Evolutionary conservation across 2,888 invertebrate genomes (phyloP).

Genomic region (Belgica antarctica): DNA sequence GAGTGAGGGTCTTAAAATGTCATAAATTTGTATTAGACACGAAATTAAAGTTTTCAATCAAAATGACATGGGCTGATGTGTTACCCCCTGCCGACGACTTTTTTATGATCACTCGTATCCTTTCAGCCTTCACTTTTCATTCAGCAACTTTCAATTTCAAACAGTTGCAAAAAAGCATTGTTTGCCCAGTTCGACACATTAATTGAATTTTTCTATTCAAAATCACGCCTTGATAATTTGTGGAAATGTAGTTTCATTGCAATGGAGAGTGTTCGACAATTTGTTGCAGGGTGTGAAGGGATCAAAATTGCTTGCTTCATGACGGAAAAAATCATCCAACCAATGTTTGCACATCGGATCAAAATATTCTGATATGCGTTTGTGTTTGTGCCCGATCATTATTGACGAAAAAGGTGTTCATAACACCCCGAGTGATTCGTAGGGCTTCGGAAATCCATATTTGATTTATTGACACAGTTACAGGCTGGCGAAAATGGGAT

Average conservation of each 20-base stretch:
- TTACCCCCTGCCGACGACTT: slow-evolving; percentile 19
- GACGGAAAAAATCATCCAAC: not conserved
- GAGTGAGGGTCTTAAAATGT: slow-evolving; percentile 31
- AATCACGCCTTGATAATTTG: slow-evolving; percentile 40
- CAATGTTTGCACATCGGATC: slow-evolving; percentile 43
- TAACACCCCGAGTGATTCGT: not conserved
- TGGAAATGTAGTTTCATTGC: not conserved
- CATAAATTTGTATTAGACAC: slow-evolving; percentile 41
- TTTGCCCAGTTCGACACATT: slow-evolving; percentile 13
- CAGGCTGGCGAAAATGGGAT: not conserved
- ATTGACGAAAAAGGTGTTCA: slow-evolving; percentile 35
- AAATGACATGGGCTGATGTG: slow-evolving; percentile 7
- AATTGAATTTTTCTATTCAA: slow-evolving; percentile 36
- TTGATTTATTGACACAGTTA: slow-evolving; percentile 42
- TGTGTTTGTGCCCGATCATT: not conserved
- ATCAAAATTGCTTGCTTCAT: not conserved
- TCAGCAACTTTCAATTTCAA: not conserved
- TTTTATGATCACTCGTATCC: slow-evolving; percentile 29
- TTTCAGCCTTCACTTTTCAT: not conserved
- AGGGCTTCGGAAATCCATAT: slow-evolving; percentile 36
- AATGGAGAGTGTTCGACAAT: slow-evolving; percentile 23
- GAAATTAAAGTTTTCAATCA: slow-evolving; percentile 30
- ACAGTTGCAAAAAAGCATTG: slow-evolving; percentile 37
- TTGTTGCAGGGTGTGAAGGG: not conserved
- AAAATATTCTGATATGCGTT: not conserved